Base-by-base conservation (phyloP, 2,888 invertebrate genomes). In the Blastobasis adustella region DNA sequence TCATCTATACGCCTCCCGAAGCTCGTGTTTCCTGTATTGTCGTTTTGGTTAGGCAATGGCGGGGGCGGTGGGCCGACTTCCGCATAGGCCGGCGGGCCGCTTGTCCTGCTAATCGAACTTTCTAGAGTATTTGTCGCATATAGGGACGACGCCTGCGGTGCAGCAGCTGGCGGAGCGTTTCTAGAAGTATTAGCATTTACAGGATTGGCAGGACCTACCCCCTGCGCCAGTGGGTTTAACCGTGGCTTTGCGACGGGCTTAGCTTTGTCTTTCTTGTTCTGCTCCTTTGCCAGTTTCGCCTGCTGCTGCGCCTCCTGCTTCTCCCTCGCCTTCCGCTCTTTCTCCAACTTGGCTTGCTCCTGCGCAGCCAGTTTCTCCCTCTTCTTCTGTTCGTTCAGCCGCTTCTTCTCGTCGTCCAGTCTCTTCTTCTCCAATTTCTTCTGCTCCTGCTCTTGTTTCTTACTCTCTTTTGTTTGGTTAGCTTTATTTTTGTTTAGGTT, bases 11-110 rank as follows among this genome's bases (percentile, higher is more conserved):
- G 77, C 51, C 80, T 79, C 5, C 67, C 63, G 49, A 77, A 86
- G 40, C 63, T 78, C 0, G 78, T 78, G 49, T 87, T 82, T 4
- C 75, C 73, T 5, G 68, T 71, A 6, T 59, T 62, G 41, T 80
- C 78, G 7, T 51, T 63, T 6, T 59, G 56, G n/a, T 70, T 76
- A 9, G 63, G 64, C 5, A 59, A 58, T 37, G 61, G 65, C 10
- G 59, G 53, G 5, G 46, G 51, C 4, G 58, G 10, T n/a, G 53
- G 60, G 2, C 60, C 49, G 0, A 52, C 49, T 41, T 73, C 70
- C 0, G 74, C 59, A 51, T 88, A 87, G 0, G 85, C 82, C 0
- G 88, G 87, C 0, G 86, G 87, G 0, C 85, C 86, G 50, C 77
- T 84, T 0, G 68, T 73, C 48, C 69, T 73, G 52, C 84, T 86